Evolutionary conservation across 2,797 vertebrate genomes (phyloP).

Genomic region (Florisuga fusca): DNA sequence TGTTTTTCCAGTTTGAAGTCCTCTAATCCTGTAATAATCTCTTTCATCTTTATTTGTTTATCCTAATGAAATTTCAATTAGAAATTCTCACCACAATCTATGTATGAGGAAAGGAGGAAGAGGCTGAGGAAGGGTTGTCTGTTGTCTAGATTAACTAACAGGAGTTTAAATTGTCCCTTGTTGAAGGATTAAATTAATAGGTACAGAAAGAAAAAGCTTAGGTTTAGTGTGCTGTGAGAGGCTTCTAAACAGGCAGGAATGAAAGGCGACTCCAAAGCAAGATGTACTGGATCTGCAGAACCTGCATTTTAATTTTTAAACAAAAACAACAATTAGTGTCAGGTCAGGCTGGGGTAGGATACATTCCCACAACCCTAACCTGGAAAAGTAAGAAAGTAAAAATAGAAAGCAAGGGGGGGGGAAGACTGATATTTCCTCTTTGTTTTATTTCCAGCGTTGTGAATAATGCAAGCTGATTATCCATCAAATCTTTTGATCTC

Average conservation of each 20-base stretch:
- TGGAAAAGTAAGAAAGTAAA: not conserved
- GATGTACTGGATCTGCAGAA: not conserved
- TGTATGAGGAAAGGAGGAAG: not conserved
- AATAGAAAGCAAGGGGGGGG: not conserved
- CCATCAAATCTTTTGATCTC: constrained; percentile 9
- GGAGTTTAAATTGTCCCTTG: not conserved
- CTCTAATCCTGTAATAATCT: not conserved
- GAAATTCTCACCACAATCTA: not conserved
- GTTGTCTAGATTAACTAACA: not conserved
- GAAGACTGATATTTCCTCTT: not conserved
- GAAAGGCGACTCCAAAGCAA: not conserved
- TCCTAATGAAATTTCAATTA: not conserved
- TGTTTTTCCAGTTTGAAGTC: not conserved
- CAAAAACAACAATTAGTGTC: not conserved
- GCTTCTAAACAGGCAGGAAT: not conserved
- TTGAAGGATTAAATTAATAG: not conserved
- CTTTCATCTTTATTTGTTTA: not conserved
- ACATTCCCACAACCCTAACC: not conserved
- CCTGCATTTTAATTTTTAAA: not conserved
- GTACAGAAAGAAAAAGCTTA: not conserved
- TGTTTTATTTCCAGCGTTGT: not conserved
- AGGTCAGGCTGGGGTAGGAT: not conserved
- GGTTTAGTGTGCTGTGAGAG: not conserved
- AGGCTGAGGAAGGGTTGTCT: not conserved
- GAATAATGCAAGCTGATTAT: constrained; percentile 3